Evolutionary conservation across 2,113 vertebrate genomes (phyloP).

Genomic region (Laterallus jamaicensis): DNA sequence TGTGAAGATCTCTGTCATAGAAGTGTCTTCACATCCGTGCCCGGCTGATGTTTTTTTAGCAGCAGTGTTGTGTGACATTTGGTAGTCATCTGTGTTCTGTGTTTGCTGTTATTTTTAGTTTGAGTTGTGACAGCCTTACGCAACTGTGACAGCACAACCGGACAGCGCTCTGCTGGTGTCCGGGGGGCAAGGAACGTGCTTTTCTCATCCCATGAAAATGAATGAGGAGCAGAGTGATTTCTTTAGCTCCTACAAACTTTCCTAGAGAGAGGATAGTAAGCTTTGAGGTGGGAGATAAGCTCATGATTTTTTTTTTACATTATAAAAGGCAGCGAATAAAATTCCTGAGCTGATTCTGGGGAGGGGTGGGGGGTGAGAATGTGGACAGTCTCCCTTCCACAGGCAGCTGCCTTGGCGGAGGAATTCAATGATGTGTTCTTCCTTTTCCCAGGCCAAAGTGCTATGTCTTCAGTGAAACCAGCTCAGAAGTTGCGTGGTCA

Average conservation of each 20-base stretch:
- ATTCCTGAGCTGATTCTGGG: not conserved
- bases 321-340: not conserved
- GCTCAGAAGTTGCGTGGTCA: not conserved
- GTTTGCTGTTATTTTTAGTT: constrained; percentile 61
- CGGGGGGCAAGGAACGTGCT: not conserved
- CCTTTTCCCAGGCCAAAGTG: not conserved
- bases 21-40: not conserved
- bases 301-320: not conserved
- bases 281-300: not conserved
- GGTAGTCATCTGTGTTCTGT: constrained; percentile 45
- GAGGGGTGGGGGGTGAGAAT: not conserved
- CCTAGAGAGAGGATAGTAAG: constrained; percentile 3
- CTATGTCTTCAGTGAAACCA: not conserved
- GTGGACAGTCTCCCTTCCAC: not conserved
- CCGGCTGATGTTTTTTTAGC: not conserved
- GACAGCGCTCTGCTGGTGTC: not conserved
- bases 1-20: not conserved
- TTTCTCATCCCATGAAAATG: constrained; percentile 32
- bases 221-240: not conserved
- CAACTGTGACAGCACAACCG: not conserved
- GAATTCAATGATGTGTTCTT: rapidly evolving
- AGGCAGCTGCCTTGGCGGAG: not conserved
- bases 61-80: constrained; percentile 10
- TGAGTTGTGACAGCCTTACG: constrained; percentile 26
- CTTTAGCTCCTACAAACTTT: not conserved